A percentile compares a stretch with the other conserved stretches of the same genome.
Evolutionary conservation across 2,888 invertebrate genomes (phyloP).

Genomic region (Erebia aethiops): DNA sequence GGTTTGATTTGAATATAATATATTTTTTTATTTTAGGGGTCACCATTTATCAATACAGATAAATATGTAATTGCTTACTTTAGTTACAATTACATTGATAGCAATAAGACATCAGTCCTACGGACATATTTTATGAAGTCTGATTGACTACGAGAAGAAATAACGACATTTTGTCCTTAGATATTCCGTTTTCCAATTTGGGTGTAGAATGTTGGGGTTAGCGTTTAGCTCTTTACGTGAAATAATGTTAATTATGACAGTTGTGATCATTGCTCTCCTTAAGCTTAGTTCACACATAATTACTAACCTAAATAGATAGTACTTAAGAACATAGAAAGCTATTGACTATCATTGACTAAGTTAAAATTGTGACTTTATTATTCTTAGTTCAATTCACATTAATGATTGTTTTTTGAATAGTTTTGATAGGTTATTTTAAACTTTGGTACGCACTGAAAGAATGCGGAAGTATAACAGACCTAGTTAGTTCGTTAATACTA

Average conservation of each 20-base stretch:
- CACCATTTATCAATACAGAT: neutral
- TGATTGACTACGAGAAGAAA: neutral
- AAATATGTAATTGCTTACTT: neutral
- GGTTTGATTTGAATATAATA: no score
- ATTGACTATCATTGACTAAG: no score
- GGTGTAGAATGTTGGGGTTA: constrained; percentile 5
- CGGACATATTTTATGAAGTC: neutral
- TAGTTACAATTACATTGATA: neutral
- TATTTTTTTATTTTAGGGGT: neutral
- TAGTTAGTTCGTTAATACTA: no score
- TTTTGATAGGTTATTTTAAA: no score
- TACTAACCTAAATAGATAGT: no score
- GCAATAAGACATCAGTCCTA: neutral
- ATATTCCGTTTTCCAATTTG: constrained; percentile 13
- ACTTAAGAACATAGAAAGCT: no score
- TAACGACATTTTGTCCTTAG: neutral
- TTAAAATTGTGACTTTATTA: no score
- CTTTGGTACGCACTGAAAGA: no score
- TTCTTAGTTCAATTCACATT: no score
- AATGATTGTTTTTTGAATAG: no score
- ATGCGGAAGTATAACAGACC: no score
- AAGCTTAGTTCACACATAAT: neutral
- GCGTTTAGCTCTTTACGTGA: constrained; percentile 10
- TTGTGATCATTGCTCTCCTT: neutral
- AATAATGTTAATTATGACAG: constrained; percentile 21